These are phyloP conservation scores for Liparis tanakae DNA, from an alignment of 2,797 vertebrate species.

Conservation along the genomic window DNA sequence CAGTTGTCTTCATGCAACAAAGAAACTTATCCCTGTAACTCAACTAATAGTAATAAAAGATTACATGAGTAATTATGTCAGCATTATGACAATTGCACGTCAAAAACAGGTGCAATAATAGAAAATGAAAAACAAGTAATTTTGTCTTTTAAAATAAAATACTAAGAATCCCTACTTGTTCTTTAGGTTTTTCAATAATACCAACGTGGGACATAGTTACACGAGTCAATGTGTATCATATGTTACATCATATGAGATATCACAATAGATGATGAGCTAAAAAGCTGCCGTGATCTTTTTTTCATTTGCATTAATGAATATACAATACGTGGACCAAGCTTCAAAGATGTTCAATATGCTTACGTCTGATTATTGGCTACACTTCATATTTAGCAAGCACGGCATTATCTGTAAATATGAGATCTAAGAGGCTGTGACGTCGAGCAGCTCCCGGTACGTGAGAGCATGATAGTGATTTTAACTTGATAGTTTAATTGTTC, in stretches of 20 bases:
- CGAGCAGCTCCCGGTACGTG: slow-evolving; percentile 7
- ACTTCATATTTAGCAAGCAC: slow-evolving; percentile 47
- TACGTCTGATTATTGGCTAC: slow-evolving; percentile 43
- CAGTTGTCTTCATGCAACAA: slow-evolving; percentile 87
- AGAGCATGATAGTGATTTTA: slow-evolving; percentile 1
- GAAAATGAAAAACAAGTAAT: slow-evolving; percentile 53
- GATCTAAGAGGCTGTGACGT: slow-evolving; percentile 19
- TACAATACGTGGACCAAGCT: slow-evolving; percentile 8
- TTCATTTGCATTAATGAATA: slow-evolving; percentile 26
- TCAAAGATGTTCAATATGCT: slow-evolving; percentile 19
- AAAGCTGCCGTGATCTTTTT: slow-evolving; percentile 10
- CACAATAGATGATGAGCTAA: slow-evolving; percentile 23
- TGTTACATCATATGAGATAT: slow-evolving; percentile 19
- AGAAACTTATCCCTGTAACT: slow-evolving; percentile 85
- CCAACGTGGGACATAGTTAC: slow-evolving; percentile 26
- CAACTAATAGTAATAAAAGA: slow-evolving; percentile 74
- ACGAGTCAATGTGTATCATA: slow-evolving; percentile 28
- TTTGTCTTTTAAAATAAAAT: slow-evolving; percentile 52
- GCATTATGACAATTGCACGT: slow-evolving; percentile 66
- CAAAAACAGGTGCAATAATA: slow-evolving; percentile 72
- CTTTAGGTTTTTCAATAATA: slow-evolving; percentile 30
- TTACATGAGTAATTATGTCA: slow-evolving; percentile 68
- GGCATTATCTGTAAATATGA: slow-evolving; percentile 16
- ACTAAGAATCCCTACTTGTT: slow-evolving; percentile 42
- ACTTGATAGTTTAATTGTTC: slow-evolving; percentile 30